phyloP scores from a whole-genome alignment of 2,888 invertebrate species.

The Melanchra persicariae region DNA sequence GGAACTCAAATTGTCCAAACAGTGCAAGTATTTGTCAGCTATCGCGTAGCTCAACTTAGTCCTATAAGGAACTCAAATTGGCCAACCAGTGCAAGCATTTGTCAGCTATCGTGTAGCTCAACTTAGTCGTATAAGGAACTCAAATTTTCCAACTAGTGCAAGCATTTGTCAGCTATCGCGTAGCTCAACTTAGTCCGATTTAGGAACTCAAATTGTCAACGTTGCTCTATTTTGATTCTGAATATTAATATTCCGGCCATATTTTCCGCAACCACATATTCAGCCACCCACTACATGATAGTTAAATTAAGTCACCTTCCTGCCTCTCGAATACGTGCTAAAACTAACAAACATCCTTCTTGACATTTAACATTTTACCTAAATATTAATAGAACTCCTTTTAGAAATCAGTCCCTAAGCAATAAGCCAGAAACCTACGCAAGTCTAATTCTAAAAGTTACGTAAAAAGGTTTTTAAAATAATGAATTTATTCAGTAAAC shows the following conservation, averaged over 20 bases:
- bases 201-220: not conserved
- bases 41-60: too few relatives aligned
- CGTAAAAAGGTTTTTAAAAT: not conserved
- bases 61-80: not conserved
- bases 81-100: too few relatives aligned
- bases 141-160: too few relatives aligned
- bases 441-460: not conserved
- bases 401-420: not conserved
- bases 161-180: too few relatives aligned
- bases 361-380: conserved; percentile 3
- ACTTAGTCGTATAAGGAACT: too few relatives aligned
- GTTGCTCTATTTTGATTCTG: not conserved
- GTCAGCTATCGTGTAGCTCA: too few relatives aligned
- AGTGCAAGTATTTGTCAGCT: too few relatives aligned
- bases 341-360: conserved; percentile 3
- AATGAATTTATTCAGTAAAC: not conserved
- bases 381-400: not conserved
- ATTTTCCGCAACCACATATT: not conserved
- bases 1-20: too few relatives aligned
- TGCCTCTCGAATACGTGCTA: not conserved
- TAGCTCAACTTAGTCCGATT: too few relatives aligned
- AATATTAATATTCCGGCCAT: conserved; percentile 5
- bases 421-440: not conserved
- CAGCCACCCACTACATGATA: not conserved
- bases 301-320: not conserved